Evolutionary conservation across 2,888 invertebrate genomes (phyloP).

Genomic region (Sepioteuthis lessoniana): DNA sequence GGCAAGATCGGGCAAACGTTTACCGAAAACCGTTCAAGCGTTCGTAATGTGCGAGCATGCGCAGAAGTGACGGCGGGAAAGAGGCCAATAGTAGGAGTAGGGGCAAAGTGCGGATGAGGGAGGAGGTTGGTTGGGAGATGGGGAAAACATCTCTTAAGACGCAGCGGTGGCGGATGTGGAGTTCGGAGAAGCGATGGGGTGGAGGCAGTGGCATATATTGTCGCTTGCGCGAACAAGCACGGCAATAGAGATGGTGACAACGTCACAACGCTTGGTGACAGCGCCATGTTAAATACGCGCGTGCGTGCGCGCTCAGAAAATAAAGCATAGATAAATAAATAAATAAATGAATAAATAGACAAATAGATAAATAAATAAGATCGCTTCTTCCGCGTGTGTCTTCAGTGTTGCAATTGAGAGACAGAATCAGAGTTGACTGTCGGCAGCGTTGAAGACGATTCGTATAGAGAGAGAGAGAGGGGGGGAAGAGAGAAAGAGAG

Average conservation of each 20-base stretch:
- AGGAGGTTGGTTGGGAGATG: not conserved
- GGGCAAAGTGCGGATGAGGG: not conserved
- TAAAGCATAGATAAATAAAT: too few relatives aligned
- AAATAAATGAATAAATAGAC: too few relatives aligned
- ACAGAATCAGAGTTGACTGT: not conserved
- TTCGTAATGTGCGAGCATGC: not conserved
- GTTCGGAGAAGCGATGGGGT: not conserved
- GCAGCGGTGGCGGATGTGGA: not conserved
- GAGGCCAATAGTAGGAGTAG: not conserved
- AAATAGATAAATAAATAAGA: too few relatives aligned
- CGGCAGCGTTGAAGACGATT: not conserved
- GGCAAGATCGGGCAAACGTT: constrained; percentile 4
- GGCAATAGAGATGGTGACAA: too few relatives aligned
- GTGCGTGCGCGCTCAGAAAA: too few relatives aligned
- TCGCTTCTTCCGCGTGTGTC: not conserved
- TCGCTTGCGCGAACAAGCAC: too few relatives aligned
- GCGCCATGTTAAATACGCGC: too few relatives aligned
- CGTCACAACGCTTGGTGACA: too few relatives aligned
- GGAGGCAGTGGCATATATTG: too few relatives aligned
- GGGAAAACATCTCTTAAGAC: not conserved
- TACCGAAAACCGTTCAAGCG: constrained; percentile 23
- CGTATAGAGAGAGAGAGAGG: too few relatives aligned
- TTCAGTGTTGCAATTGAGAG: not conserved
- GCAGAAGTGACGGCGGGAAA: not conserved
- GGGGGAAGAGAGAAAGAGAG: too few relatives aligned